Conservation (phyloP, 2,888 invertebrate species). For the Tribolium freemani region DNA sequence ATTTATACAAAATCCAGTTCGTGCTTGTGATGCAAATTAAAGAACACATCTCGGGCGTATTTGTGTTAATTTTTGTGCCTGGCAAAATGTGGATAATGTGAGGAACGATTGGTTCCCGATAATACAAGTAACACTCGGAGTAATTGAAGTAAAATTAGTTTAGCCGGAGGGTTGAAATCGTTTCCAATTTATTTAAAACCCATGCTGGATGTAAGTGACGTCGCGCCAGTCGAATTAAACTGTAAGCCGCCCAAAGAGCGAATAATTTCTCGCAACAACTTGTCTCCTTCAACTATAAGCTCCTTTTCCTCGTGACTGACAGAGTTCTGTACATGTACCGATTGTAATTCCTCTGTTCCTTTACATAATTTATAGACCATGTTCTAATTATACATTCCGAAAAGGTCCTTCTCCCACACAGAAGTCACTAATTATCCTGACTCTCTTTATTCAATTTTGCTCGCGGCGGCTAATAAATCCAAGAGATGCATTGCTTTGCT, state of each 20-base stretch:
- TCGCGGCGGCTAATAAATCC: slow-evolving; percentile 53
- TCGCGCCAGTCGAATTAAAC: slow-evolving; percentile 45
- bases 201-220: slow-evolving; percentile 34
- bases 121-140: slow-evolving; percentile 3
- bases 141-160: slow-evolving; percentile 24
- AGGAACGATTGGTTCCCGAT: not conserved
- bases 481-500: slow-evolving; percentile 48
- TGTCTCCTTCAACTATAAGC: slow-evolving; percentile 46
- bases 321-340: slow-evolving; percentile 60
- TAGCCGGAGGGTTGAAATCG: slow-evolving; percentile 11
- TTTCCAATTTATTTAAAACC: slow-evolving; percentile 34
- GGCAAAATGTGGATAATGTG: too few relatives aligned
- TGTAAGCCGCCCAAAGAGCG: slow-evolving; percentile 41
- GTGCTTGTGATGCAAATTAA: not conserved
- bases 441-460: slow-evolving; percentile 62
- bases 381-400: slow-evolving; percentile 62
- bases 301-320: slow-evolving; percentile 55
- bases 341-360: slow-evolving; percentile 58
- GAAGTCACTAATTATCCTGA: slow-evolving; percentile 61
- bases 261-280: slow-evolving; percentile 49
- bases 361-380: slow-evolving; percentile 63
- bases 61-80: too few relatives aligned
- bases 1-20: not conserved
- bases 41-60: too few relatives aligned
- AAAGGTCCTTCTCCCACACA: slow-evolving; percentile 56